A percentile compares a stretch with the other conserved stretches of the same genome.
Evolutionary conservation across 2,113 vertebrate species (phyloP).

Genomic region (Grammomys dolichurus): DNA sequence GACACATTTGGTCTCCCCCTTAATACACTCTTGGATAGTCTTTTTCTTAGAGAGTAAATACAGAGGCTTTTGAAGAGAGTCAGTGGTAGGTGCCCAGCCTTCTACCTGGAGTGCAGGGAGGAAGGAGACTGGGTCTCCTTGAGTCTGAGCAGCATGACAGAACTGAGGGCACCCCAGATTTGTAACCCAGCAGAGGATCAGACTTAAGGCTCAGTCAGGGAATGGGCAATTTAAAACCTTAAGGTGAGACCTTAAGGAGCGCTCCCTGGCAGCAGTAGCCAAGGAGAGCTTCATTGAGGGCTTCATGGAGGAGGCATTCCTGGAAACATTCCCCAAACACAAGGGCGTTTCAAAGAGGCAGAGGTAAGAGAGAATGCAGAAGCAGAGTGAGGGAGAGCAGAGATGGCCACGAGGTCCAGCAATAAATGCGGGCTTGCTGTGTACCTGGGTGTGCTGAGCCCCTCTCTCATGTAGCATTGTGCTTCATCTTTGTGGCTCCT

Average conservation of each 20-base stretch:
- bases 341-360: background rate
- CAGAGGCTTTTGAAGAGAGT: background rate
- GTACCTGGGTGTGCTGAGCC: too few relatives aligned
- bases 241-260: background rate
- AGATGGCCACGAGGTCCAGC: background rate
- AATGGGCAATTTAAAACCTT: background rate
- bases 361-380: background rate
- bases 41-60: background rate
- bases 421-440: background rate
- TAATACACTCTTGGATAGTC: background rate
- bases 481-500: background rate
- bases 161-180: background rate
- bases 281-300: background rate
- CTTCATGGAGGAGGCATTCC: background rate
- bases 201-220: background rate
- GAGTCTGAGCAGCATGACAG: background rate
- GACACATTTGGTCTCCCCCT: background rate
- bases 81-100: accelerated
- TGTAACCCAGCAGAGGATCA: background rate
- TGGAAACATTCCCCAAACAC: background rate
- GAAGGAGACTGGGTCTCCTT: background rate
- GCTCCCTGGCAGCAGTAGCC: background rate
- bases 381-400: background rate
- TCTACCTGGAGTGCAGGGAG: background rate
- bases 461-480: background rate